A percentile compares a stretch with the other conserved stretches of the same genome.
These are phyloP conservation scores for Alsophila aescularia DNA, from an alignment of 2,888 invertebrate genomes.

Conservation along the genomic window DNA sequence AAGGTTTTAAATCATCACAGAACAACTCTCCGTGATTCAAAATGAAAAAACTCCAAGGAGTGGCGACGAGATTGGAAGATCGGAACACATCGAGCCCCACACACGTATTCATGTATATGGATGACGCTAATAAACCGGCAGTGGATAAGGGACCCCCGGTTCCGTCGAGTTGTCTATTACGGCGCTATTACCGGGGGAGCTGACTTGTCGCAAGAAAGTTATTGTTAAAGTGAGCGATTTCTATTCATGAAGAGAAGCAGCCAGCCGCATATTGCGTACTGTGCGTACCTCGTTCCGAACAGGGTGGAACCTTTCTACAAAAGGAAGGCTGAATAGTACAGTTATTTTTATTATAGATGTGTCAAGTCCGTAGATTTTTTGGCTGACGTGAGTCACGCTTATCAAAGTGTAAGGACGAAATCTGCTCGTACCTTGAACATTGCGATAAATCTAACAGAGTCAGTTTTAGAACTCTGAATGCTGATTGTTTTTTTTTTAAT, in stretches of 20 bases:
- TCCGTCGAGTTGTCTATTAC: slow-evolving; percentile 51
- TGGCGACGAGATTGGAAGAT: slow-evolving; percentile 16
- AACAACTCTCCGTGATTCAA: slow-evolving; percentile 21
- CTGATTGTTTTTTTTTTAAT: too few relatives aligned
- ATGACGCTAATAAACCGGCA: slow-evolving; percentile 57
- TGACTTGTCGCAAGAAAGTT: slow-evolving; percentile 55
- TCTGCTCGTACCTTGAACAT: too few relatives aligned
- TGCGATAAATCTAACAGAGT: too few relatives aligned
- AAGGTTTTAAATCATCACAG: slow-evolving; percentile 3
- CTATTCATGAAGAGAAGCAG: slow-evolving; percentile 71
- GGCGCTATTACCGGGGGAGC: slow-evolving; percentile 48
- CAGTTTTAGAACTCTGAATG: too few relatives aligned
- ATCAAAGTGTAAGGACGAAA: too few relatives aligned
- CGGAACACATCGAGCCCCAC: slow-evolving; percentile 30
- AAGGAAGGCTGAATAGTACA: not conserved
- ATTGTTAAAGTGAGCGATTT: slow-evolving; percentile 71
- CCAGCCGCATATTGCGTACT: slow-evolving; percentile 47
- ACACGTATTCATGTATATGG: slow-evolving; percentile 53
- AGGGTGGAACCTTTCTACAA: slow-evolving; percentile 7
- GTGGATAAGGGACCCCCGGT: slow-evolving; percentile 48
- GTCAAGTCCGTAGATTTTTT: not conserved
- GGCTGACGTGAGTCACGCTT: not conserved
- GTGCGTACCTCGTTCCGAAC: slow-evolving; percentile 25
- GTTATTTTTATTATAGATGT: not conserved
- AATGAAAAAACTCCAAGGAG: slow-evolving; percentile 29